Conservation (phyloP, 2,888 invertebrate species). For the Gymnocheta viridis region DNA sequence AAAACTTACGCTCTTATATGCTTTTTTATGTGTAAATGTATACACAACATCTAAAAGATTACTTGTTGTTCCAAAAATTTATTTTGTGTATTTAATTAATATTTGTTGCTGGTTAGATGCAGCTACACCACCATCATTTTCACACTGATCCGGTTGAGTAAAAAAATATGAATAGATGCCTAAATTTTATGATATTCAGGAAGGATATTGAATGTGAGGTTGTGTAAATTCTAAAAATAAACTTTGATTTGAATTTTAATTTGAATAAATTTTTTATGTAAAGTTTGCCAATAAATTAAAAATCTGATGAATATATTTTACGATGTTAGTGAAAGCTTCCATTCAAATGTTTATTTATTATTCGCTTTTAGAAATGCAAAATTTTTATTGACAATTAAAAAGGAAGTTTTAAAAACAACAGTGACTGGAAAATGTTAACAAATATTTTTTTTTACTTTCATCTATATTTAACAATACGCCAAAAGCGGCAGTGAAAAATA, state of each 20-base stretch:
- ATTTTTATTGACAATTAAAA: conserved; percentile 2
- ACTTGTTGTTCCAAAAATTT: too few species aligned
- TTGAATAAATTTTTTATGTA: too few species aligned
- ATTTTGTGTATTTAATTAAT: too few species aligned
- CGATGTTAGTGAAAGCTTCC: neutral
- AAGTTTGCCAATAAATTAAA: neutral
- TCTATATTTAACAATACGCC: neutral
- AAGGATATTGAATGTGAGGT: too few species aligned
- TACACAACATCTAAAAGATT: too few species aligned
- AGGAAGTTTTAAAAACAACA: neutral
- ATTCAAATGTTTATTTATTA: conserved; percentile 9
- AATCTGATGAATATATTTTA: neutral
- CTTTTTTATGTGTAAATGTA: too few species aligned
- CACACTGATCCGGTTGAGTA: too few species aligned
- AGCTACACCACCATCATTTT: too few species aligned
- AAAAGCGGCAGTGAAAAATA: conserved; percentile 4
- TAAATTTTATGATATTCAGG: too few species aligned
- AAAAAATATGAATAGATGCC: too few species aligned
- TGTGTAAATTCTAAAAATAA: neutral
- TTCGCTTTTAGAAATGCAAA: neutral
- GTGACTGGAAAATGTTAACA: neutral
- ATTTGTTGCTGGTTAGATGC: too few species aligned
- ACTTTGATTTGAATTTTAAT: neutral
- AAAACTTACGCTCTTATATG: too few species aligned
- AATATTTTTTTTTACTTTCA: neutral